Evolutionary conservation across 2,113 vertebrate genomes (phyloP), one percentile per base, ranked within the genome.

Genomic region (Vireo altiloquus): DNA sequence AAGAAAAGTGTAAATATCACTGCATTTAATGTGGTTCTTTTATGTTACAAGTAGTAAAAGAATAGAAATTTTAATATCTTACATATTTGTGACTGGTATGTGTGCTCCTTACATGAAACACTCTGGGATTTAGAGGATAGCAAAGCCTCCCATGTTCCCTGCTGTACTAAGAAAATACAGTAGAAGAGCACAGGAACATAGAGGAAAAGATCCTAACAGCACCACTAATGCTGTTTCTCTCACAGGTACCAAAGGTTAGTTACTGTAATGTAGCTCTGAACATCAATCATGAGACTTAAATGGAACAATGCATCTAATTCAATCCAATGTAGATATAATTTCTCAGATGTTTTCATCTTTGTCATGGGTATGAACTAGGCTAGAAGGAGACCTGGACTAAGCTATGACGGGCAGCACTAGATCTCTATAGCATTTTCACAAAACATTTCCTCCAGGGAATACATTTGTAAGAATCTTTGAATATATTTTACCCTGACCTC

Each of bases 1-100:
- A 81, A 87, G 14, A 27, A 80, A 88, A 95, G 54, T 79, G 71
- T 94, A 94, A 96, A 90, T 95, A 92, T 95, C 60, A 77, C 59
- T 80, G 30, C 39, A 61, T 80, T 92, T 90, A 91, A 63, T 46
- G 47, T 28, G 33, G 6, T 59, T 85, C 40, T 65, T 64, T 75
- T 79, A 14, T 25, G 42, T 66, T 87, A 66, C 60, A 86, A 90
- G 15, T 60, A 66, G 19, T 82, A 74, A 80, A 95, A 88, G 4
- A 81, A 83, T 28, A 75, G 13, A 77, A 40, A 92, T 78, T 44
- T 81, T 71, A 86, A 52, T 56, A 28, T 49, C 27, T 70, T 50
- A 57, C 5, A 3, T 76, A 11, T 77, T 69, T 77, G 12, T 74
- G n/a, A 63, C 15, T 63, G 21, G 9, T 78, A 25, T 61, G 31